Conservation (phyloP, 2,888 invertebrate species). For the Neoascia interrupta region DNA sequence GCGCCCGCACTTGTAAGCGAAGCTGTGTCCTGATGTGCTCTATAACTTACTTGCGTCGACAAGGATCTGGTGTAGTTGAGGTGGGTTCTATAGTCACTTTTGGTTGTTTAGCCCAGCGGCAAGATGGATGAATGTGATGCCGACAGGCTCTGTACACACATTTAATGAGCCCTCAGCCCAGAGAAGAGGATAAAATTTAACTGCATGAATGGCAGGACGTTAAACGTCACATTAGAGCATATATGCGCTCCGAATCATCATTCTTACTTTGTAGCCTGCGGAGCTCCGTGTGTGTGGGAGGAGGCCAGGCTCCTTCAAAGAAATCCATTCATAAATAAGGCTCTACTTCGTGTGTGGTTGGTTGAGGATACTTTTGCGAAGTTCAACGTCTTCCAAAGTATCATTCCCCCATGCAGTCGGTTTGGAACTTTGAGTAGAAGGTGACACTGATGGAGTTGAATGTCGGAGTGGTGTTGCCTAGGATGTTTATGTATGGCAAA, state of each 20-base stretch:
- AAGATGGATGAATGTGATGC: constrained; percentile 52
- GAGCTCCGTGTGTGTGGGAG: too few species aligned
- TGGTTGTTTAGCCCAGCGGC: constrained; percentile 37
- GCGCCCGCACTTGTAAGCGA: background rate
- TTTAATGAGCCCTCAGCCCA: constrained; percentile 64
- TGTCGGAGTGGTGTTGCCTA: constrained; percentile 1
- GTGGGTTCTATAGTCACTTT: constrained; percentile 54
- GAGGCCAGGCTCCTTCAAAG: too few species aligned
- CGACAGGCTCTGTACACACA: constrained; percentile 8
- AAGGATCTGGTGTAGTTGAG: too few species aligned
- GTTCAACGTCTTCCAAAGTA: constrained; percentile 48
- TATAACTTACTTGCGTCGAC: too few species aligned
- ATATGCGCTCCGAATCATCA: constrained; percentile 32
- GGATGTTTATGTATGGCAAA: constrained; percentile 51
- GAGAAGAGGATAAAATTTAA: constrained; percentile 59
- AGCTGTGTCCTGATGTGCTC: too few species aligned
- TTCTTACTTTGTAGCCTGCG: background rate
- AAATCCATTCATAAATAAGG: too few species aligned
- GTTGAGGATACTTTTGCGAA: constrained; percentile 56
- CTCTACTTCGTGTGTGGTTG: constrained; percentile 32
- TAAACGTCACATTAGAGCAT: constrained; percentile 47
- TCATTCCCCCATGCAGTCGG: constrained; percentile 11
- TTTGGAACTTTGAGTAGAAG: constrained; percentile 52
- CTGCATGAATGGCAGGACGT: constrained; percentile 46
- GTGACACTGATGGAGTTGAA: constrained; percentile 37